phyloP scores from a whole-genome alignment of 2,888 invertebrate genomes.

The Eurytoma adleriae region DNA sequence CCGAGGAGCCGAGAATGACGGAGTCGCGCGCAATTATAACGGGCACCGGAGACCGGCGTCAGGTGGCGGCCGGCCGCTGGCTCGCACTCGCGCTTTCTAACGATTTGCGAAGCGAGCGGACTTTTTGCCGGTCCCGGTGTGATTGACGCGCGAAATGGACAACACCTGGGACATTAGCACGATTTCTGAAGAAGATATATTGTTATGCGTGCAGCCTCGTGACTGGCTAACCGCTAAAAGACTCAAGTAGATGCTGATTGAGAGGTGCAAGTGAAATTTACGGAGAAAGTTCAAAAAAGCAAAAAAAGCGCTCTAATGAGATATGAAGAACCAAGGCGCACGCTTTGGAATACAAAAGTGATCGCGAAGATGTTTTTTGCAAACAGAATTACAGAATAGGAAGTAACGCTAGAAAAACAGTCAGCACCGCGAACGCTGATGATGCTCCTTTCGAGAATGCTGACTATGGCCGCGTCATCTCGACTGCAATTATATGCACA shows the following conservation, averaged over 20 bases:
- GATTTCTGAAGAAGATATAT: no score
- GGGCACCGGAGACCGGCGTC: constrained; percentile 20
- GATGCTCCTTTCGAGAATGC: neutral
- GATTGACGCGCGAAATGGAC: neutral
- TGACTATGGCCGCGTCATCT: constrained; percentile 2
- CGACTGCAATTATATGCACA: neutral
- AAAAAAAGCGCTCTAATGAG: no score
- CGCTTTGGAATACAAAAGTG: no score
- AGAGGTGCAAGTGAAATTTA: neutral
- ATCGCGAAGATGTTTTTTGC: no score
- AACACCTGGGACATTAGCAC: no score
- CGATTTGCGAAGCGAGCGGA: constrained; percentile 11
- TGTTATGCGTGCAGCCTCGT: neutral
- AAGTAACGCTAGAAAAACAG: neutral
- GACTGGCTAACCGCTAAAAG: neutral
- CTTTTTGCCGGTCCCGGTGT: neutral
- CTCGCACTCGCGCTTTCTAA: constrained; percentile 35
- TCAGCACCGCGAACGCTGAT: neutral
- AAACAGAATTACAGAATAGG: neutral
- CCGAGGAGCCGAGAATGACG: constrained; percentile 15
- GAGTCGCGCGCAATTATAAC: constrained; percentile 36
- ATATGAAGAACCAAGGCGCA: no score
- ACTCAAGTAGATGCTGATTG: neutral
- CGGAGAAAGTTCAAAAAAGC: no score
- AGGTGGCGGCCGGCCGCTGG: constrained; percentile 4